Base-by-base conservation (phyloP, 2,888 invertebrate species). In the Thereva unica region DNA sequence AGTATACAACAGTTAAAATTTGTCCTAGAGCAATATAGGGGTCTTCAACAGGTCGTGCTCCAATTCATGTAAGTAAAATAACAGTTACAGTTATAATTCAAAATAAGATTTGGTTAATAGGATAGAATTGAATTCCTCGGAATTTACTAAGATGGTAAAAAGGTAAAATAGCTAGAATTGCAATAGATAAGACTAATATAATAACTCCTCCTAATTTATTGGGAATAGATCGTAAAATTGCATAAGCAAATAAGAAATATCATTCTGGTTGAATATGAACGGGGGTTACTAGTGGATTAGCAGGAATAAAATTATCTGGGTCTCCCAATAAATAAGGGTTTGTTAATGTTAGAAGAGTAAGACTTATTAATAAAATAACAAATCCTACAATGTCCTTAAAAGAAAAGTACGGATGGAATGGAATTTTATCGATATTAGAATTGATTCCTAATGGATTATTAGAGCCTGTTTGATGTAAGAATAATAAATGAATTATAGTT, bases 241-340 rank as follows among this genome's bases (percentile, higher is more conserved):
- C 89, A 79, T 91, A 91, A 9, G 91, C 90, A 84, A 91, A 91
- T 83, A 92, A 78, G 75, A 91, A 92, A 78, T 92, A 92, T 87
- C 90, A 92, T 85, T 92, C 91, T 53, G 90, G 91, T 85, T 91
- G 88, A 83, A 91, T 91, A 76, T 91, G 91, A 5, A 85, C 77
- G 0, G 91, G 90, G 0, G 90, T 90, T 10, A 87, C 75, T 70
- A 77, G 61, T 0, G 75, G 76, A 23, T 77, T 76, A 3, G 76
- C 77, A 0, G 86, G 85, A 23, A 85, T 87, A 82, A 89, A 91
- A 82, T 90, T 91, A 83, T 90, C 90, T 0, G 88, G 87, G 38
- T 90, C 89, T 72, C 85, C 84, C 77, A 91, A 73, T 76, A 87
- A 70, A 73, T 86, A 85, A 0, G 89, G 89, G 4, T 79, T 82